Evolutionary conservation across 2,113 vertebrate species (phyloP).

Genomic region (Balaenoptera acutorostrata): DNA sequence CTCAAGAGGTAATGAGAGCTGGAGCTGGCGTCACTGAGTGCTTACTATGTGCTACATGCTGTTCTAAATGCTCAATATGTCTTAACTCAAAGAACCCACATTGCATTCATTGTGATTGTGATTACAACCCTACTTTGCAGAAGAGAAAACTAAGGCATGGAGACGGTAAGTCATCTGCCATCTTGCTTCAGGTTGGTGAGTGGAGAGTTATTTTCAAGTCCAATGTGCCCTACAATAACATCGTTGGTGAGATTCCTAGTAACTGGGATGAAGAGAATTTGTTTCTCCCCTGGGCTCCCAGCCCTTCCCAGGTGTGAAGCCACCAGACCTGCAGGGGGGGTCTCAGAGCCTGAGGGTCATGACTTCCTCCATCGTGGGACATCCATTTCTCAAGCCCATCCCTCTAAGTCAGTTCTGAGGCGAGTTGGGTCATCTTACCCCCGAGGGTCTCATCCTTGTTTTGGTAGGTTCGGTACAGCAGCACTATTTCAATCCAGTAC

Average conservation of each 20-base stretch:
- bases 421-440: constrained; percentile 80
- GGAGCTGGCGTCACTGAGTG: rapidly evolving
- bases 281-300: background rate
- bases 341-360: background rate
- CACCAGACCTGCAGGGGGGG: background rate
- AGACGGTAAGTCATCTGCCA: too few relatives aligned
- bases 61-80: rapidly evolving
- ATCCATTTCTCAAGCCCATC: background rate
- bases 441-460: constrained; percentile 65
- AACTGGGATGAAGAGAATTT: background rate
- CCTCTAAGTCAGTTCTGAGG: background rate
- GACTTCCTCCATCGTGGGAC: too few relatives aligned
- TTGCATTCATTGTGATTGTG: too few relatives aligned
- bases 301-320: background rate
- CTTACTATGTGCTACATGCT: rapidly evolving
- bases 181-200: background rate
- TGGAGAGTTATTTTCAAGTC: background rate
- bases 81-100: too few relatives aligned
- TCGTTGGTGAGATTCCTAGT: background rate
- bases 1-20: too few relatives aligned
- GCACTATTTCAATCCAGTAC: constrained; percentile 86
- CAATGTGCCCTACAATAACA: background rate
- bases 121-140: background rate
- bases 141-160: background rate
- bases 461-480: constrained; percentile 83